Conservation (phyloP, 2,797 vertebrate genomes). For the Rhadinocentrus ornatus region DNA sequence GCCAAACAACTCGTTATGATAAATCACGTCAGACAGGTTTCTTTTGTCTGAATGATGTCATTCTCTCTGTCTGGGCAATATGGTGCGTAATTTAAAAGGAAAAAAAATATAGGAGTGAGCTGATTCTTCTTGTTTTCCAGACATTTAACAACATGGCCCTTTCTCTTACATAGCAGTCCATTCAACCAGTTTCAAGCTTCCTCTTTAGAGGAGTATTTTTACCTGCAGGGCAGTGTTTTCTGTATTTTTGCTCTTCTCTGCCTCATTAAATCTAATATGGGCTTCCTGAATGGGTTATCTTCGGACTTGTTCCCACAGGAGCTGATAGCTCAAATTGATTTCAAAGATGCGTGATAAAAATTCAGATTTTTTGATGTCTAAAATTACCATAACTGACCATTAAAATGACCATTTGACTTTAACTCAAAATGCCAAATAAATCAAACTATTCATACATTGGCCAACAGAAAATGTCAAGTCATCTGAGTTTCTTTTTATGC, state of each 20-base stretch:
- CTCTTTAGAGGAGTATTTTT: conserved; percentile 47
- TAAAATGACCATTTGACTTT: too few relatives aligned
- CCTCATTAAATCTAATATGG: conserved; percentile 81
- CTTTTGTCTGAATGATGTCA: conserved; percentile 26
- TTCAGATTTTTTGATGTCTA: conserved; percentile 51
- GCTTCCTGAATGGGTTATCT: conserved; percentile 80
- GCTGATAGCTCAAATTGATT: conserved; percentile 75
- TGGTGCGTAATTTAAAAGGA: neutral
- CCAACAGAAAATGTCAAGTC: conserved; percentile 3
- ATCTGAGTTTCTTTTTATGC: conserved; percentile 37
- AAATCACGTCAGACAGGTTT: conserved; percentile 28
- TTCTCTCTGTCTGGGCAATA: neutral
- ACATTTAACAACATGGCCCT: conserved; percentile 1
- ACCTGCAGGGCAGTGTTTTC: conserved; percentile 77
- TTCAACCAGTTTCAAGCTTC: conserved; percentile 46
- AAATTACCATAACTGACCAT: conserved; percentile 40
- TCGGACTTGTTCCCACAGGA: conserved; percentile 85
- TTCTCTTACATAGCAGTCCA: conserved; percentile 38
- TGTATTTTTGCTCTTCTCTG: conserved; percentile 72
- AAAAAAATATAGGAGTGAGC: neutral
- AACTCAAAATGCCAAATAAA: conserved; percentile 57
- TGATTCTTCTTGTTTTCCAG: conserved; percentile 15
- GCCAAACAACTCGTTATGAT: conserved; percentile 7
- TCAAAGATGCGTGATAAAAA: conserved; percentile 69
- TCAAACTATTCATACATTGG: conserved; percentile 19